These are phyloP conservation scores for Sebastes umbrosus DNA, from an alignment of 2,797 vertebrate species.

Conservation along the genomic window DNA sequence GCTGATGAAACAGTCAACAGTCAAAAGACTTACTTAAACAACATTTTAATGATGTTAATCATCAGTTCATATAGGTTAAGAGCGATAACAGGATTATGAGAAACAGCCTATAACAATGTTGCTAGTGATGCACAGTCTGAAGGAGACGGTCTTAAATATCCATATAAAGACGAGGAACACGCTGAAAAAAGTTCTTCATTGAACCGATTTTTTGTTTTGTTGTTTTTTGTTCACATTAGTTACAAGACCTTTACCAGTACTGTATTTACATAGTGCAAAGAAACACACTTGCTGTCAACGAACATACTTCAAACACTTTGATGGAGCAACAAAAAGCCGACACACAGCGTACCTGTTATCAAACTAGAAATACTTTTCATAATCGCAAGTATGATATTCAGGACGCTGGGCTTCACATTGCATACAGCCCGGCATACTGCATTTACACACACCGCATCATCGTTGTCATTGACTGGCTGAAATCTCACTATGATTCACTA, in stretches of 20 bases:
- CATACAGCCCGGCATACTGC: conserved; percentile 62
- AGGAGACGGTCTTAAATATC: conserved; percentile 77
- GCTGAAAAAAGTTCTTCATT: conserved; percentile 81
- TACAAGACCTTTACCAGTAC: conserved; percentile 88
- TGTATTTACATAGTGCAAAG: conserved; percentile 98
- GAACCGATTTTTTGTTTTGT: conserved; percentile 62
- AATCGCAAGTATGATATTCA: conserved; percentile 50
- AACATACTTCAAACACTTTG: conserved; percentile 76
- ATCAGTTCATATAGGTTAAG: conserved; percentile 78
- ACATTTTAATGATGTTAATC: conserved; percentile 86
- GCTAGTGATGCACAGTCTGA: conserved; percentile 75
- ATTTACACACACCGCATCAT: conserved; percentile 14
- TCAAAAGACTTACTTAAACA: conserved; percentile 74
- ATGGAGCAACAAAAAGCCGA: conserved; percentile 63
- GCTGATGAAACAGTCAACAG: not conserved
- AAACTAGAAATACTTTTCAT: conserved; percentile 67
- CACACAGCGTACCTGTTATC: conserved; percentile 67
- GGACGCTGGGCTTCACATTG: conserved; percentile 58
- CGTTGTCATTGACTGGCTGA: conserved; percentile 22
- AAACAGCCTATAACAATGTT: conserved; percentile 74
- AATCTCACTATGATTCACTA: conserved; percentile 36
- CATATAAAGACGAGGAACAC: conserved; percentile 80
- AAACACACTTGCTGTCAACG: conserved; percentile 85
- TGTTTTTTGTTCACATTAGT: conserved; percentile 84
- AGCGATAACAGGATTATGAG: conserved; percentile 78